Evolutionary conservation across 1,140 invertebrate genomes (phyloP).

Genomic region (Drosophila cardini): DNA sequence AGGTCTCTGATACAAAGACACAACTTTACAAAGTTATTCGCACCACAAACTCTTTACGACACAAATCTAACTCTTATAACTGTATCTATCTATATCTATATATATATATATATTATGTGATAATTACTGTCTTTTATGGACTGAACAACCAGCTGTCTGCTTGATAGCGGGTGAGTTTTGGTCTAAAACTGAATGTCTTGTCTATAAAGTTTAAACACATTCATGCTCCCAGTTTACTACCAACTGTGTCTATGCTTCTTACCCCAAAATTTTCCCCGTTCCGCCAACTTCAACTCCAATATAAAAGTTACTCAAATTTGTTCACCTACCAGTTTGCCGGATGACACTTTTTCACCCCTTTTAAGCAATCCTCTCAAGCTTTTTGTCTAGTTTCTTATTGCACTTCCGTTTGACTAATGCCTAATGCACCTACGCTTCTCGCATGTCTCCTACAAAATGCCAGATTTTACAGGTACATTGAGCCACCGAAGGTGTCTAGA

Average conservation of each 20-base stretch:
- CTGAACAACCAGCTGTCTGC: slow-evolving; percentile 83
- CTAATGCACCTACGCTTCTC: slow-evolving; percentile 44
- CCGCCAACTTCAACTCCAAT: background rate
- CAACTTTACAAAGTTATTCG: slow-evolving; percentile 23
- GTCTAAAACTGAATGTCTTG: slow-evolving; percentile 48
- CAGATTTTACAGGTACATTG: slow-evolving; percentile 84
- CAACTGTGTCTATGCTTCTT: slow-evolving; percentile 32
- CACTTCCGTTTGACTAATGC: slow-evolving; percentile 76
- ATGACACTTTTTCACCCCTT: background rate
- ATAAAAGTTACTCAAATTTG: background rate
- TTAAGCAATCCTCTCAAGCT: background rate
- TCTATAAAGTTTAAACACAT: slow-evolving; percentile 12
- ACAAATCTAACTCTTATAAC: slow-evolving; percentile 9
- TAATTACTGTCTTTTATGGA: slow-evolving; percentile 59
- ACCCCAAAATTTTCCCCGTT: background rate
- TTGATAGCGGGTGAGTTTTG: slow-evolving; percentile 85
- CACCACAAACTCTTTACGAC: slow-evolving; percentile 10
- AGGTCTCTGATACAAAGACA: slow-evolving; percentile 44
- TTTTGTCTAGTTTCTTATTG: slow-evolving; percentile 18
- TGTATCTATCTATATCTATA: slow-evolving; percentile 26
- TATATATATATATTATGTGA: slow-evolving; percentile 33
- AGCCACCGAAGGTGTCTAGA: slow-evolving; percentile 74
- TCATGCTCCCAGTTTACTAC: slow-evolving; percentile 16
- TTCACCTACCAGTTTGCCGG: slow-evolving; percentile 36
- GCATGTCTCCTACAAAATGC: slow-evolving; percentile 70